These are phyloP conservation scores for Phalacrocorax carbo DNA, from an alignment of 2,113 vertebrate genomes.

Conservation along the genomic window DNA sequence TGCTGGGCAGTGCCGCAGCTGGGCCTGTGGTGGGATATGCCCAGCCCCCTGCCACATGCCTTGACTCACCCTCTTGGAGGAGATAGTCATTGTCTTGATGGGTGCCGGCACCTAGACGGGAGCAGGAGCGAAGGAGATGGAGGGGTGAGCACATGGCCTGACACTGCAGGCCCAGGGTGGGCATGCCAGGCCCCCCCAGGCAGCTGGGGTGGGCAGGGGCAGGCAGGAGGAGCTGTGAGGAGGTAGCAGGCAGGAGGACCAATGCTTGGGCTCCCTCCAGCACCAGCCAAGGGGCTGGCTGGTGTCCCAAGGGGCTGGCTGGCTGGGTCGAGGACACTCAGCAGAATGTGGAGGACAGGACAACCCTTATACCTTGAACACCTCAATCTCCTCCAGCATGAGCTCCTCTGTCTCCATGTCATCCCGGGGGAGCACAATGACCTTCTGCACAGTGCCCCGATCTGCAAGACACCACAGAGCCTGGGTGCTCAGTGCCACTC, in stretches of 20 bases:
- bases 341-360: background rate
- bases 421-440: constrained; percentile 94
- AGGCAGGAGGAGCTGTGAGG: background rate
- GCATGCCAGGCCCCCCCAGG: background rate
- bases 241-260: background rate
- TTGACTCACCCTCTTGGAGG: constrained; percentile 89
- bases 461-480: constrained; percentile 76
- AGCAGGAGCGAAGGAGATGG: background rate
- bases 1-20: rapidly evolving
- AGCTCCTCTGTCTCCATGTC: constrained; percentile 95
- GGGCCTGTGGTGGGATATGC: rapidly evolving
- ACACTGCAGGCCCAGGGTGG: background rate
- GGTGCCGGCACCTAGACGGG: constrained; percentile 84
- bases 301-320: no score
- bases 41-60: rapidly evolving
- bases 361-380: constrained; percentile 88
- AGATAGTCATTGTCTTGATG: constrained; percentile 96
- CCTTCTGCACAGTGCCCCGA: constrained; percentile 94
- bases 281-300: background rate
- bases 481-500: constrained; percentile 38
- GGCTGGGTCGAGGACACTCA: background rate
- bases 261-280: background rate
- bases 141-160: background rate
- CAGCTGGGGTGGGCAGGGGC: background rate
- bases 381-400: constrained; percentile 95